Evolutionary conservation across 1,140 invertebrate genomes (phyloP), one percentile per base, ranked within the genome.

Genomic region (Zophobas atratus): DNA sequence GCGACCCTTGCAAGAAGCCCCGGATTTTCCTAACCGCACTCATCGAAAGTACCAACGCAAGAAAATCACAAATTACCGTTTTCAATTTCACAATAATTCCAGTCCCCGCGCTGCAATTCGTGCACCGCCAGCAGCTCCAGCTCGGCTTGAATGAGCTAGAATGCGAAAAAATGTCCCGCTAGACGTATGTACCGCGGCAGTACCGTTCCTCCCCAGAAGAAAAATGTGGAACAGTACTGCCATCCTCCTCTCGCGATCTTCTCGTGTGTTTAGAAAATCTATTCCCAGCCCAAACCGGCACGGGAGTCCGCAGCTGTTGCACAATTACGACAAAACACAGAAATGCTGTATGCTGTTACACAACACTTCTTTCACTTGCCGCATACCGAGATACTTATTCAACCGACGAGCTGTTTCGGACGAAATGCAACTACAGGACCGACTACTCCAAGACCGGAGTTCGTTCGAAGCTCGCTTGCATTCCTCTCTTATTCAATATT

Each of bases 161-260:
- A 4, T 6, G 20, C 8, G 36, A 39, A 63, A 63, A 63, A 63
- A 63, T 63, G 57, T 63, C 57, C 57, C 57, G 57, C 57, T 63
- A 63, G 35, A 63, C 57, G 57, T 63, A 41, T 39, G 57, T 63
- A 57, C 34, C 3, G 3, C 33, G 33, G 32, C 55, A n/a, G 57
- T 63, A 63, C 57, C 57, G 57, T 63, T 63, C 36, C 34, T 6
- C 8, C 6, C 32, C 32, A 20, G 1, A 4, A 4, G 57, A 63
- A 63, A 63, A 63, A 63, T 63, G 5, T 63, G 20, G 57, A 63
- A 63, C 57, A 63, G 55, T 57, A 57, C 33, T 20, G 20, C 20
- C 20, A 20, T 20, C 20, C 20, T 20, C 20, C 20, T 20, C 20
- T 20, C 20, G 20, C 20, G 20, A 20, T 20, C 20, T 20, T 20